Base-by-base conservation (phyloP, 30 jellyfish, hydroid and myxozoan species). In the Nemopilema nomurai region DNA sequence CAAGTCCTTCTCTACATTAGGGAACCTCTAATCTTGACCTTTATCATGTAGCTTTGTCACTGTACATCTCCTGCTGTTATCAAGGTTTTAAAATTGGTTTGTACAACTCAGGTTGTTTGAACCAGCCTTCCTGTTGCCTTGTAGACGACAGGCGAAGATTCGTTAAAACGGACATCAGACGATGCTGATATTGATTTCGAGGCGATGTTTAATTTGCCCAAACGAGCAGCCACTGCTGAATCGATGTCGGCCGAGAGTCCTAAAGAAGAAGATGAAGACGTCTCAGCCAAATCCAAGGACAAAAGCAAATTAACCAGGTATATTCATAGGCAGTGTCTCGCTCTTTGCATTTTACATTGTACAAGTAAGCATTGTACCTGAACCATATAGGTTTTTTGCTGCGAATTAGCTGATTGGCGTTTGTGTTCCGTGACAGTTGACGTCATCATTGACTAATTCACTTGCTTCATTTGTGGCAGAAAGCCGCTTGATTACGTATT, bases 101-200 rank as follows among this genome's bases (percentile, higher is more conserved):
- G n/a, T n/a, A n/a, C n/a, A n/a, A n/a, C n/a, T n/a, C n/a, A n/a
- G n/a, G n/a, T n/a, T n/a, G n/a, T n/a, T n/a, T n/a, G n/a, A n/a
- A n/a, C 57, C 13, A 41, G 57, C 57, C 57, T 41, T 41, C 13
- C 57, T 41, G 57, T 41, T 41, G 6, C 13, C 13, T 13, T 41
- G 57, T 41, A 41, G 57, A 13, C 57, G 13, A 27, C 63, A 18
- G 63, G 69, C 16, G 68, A 62, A 21, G 71, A 62, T 0, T 4
- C 78, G 18, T 32, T 67, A 13, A 78, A 78, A 19, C 29, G 74
- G 52, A 28, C 87, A 0, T 75, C 32, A 28, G 87, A 78, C 28
- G 87, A 78, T 57, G 87, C 73, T 62, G 87, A 78, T 78, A 78
- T 78, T 20, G 87, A 78, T 16, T 78, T 78, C 33, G 87, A 78